These are phyloP conservation scores for Plebejus melissa DNA, from an alignment of 2,888 invertebrate genomes.

Conservation along the genomic window DNA sequence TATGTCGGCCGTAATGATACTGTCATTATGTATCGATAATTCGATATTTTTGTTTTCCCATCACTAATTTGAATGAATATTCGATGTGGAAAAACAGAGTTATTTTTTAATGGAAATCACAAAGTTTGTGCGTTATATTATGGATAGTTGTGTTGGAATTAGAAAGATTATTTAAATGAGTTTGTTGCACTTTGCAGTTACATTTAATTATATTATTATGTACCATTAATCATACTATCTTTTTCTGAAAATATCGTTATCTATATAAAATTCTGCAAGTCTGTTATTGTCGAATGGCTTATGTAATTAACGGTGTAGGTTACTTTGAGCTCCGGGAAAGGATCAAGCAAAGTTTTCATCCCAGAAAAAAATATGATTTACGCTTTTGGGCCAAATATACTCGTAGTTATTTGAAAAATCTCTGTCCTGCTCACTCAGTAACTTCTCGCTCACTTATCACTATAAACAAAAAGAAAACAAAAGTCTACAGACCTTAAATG, in stretches of 20 bases:
- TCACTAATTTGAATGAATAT: constrained; percentile 17
- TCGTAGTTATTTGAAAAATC: no score
- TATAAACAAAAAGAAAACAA: not conserved
- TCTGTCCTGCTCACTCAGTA: not conserved
- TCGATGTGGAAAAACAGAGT: constrained; percentile 2
- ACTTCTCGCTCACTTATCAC: not conserved
- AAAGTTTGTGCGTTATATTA: not conserved
- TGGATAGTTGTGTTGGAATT: not conserved
- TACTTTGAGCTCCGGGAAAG: no score
- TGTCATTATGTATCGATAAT: constrained; percentile 37
- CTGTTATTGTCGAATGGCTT: not conserved
- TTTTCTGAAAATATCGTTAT: not conserved
- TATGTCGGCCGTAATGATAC: constrained; percentile 38
- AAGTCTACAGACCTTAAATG: not conserved
- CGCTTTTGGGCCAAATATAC: no score
- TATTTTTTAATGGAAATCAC: not conserved
- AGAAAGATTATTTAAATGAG: not conserved
- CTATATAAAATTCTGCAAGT: not conserved
- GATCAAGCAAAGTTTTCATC: no score
- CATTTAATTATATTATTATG: not conserved
- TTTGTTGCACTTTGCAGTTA: not conserved
- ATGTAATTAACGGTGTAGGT: no score
- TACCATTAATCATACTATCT: not conserved
- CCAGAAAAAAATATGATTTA: no score
- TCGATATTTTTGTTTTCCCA: constrained; percentile 29